Conservation (phyloP, 1,140 invertebrate genomes). For the Orius laevigatus region DNA sequence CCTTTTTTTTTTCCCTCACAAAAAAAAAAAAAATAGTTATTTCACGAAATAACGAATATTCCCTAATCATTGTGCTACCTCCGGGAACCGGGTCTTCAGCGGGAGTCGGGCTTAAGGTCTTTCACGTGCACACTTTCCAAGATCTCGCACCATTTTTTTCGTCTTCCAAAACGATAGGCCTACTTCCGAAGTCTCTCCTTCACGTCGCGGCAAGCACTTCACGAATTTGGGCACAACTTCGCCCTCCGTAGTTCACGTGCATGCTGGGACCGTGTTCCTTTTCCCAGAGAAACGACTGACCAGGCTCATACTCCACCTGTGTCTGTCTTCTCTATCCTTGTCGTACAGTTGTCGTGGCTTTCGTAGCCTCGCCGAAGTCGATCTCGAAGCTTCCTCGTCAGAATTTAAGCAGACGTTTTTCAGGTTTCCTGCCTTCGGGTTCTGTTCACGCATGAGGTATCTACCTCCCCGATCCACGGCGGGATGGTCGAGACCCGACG, state of each 20-base stretch:
- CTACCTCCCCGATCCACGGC: not conserved
- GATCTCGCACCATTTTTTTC: no score
- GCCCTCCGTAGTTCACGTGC: not conserved
- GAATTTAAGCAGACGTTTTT: not conserved
- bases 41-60: no score
- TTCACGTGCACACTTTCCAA: no score
- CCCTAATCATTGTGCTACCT: no score
- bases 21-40: no score
- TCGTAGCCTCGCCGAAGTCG: not conserved
- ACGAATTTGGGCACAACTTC: constrained; percentile 7
- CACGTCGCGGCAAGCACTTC: not conserved
- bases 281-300: constrained; percentile 5
- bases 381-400: not conserved
- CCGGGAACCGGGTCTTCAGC: no score
- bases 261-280: constrained; percentile 7
- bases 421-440: not conserved
- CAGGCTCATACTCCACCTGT: not conserved
- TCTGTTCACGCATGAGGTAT: not conserved
- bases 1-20: no score
- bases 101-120: no score
- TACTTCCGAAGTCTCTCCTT: constrained; percentile 31
- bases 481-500: not conserved
- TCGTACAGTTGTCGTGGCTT: not conserved
- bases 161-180: no score
- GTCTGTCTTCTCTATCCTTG: constrained; percentile 2